Percentiles rank a stretch among this genome's conserved stretches.
Conservation (phyloP, 1,140 invertebrate genomes). For the Meteorus sp. region DNA sequence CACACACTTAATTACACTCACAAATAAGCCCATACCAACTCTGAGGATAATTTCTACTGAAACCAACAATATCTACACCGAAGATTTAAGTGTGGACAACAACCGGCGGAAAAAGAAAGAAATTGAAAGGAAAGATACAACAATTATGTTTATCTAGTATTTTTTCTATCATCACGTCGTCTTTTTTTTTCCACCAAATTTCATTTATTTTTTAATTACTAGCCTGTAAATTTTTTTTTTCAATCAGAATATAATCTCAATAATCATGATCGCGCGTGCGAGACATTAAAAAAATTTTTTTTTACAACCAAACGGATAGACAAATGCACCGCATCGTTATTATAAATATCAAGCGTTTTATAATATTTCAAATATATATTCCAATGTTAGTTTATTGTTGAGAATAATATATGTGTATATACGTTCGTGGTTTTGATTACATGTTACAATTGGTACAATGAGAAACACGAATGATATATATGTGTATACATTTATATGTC, state of each 20-base stretch:
- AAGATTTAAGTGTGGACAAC: constrained; percentile 28
- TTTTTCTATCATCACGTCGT: background rate
- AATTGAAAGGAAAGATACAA: too few species aligned
- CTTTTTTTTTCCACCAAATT: background rate
- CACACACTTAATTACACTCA: constrained; percentile 11
- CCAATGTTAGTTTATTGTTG: too few species aligned
- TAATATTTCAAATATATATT: constrained; percentile 15
- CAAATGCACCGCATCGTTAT: constrained; percentile 40
- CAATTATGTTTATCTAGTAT: background rate
- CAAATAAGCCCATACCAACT: constrained; percentile 5
- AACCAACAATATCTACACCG: constrained; percentile 31
- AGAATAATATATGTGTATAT: too few species aligned
- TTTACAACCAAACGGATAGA: constrained; percentile 57
- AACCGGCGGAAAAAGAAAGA: constrained; percentile 5
- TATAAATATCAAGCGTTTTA: constrained; percentile 1
- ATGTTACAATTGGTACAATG: constrained; percentile 10
- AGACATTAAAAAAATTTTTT: too few species aligned
- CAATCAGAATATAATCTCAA: background rate
- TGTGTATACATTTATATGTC: constrained; percentile 34
- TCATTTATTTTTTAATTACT: constrained; percentile 6
- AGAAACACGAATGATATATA: background rate
- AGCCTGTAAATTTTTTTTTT: background rate
- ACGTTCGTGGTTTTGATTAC: too few species aligned
- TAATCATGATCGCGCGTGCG: too few species aligned
- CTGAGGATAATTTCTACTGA: constrained; percentile 30